Evolutionary conservation across 1,140 invertebrate genomes (phyloP).

Genomic region (Hycleus phaleratus): DNA sequence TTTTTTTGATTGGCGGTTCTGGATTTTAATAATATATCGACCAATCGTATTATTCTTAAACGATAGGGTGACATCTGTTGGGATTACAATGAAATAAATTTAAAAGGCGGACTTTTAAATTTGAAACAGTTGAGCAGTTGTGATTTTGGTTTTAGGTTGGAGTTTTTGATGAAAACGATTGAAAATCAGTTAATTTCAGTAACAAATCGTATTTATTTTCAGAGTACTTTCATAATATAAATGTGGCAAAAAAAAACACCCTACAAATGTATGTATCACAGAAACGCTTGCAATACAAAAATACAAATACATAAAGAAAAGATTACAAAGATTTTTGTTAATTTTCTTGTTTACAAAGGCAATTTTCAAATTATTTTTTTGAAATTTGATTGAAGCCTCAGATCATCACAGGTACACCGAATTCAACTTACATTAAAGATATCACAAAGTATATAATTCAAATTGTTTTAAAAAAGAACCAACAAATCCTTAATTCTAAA

Average conservation of each 20-base stretch:
- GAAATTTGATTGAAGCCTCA: constrained; percentile 12
- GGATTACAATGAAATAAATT: no score
- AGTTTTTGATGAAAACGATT: no score
- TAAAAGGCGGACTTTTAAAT: no score
- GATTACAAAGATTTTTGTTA: not conserved
- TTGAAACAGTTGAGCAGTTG: no score
- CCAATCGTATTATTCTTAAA: no score
- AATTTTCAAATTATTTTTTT: constrained; percentile 1
- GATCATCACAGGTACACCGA: constrained; percentile 20
- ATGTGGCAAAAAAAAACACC: not conserved
- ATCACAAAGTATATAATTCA: not conserved
- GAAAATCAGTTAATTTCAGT: no score
- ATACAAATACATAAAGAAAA: constrained; percentile 12
- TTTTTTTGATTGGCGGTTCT: no score
- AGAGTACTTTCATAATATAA: constrained; percentile 16
- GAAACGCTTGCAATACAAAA: constrained; percentile 27
- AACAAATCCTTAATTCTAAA: constrained; percentile 12
- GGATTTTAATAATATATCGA: no score
- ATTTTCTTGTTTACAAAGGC: not conserved
- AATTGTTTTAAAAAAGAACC: constrained; percentile 16
- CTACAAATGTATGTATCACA: constrained; percentile 23
- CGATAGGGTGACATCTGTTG: no score
- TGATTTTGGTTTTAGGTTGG: no score
- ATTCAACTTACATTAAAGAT: no score
- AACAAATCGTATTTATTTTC: constrained; percentile 11